Evolutionary conservation across 2,888 invertebrate species (phyloP), one percentile per base, ranked within the genome.

Genomic region (Tethea ocularis): DNA sequence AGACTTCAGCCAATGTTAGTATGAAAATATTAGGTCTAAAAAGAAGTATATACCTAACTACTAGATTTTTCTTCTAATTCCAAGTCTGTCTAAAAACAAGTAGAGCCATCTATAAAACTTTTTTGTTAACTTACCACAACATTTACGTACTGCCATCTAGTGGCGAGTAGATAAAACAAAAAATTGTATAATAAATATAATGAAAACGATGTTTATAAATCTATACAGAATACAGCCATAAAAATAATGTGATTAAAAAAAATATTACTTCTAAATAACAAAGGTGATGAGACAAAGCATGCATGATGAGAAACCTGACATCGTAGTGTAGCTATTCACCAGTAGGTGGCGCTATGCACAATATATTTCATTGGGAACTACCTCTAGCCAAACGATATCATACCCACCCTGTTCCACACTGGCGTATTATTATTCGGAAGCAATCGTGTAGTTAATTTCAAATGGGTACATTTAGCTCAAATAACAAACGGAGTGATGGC

Each of bases 401-500:
- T 72, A 72, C 70, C 74, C 75, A 71, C 73, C 67, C 71, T 78
- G 75, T 77, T 78, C 74, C 74, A 77, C 78, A 81, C 74, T 73
- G 71, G 75, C 81, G 71, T 80, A 86, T 89, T 91, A 86, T 89
- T 91, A 87, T 88, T 83, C 80, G 79, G 78, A 83, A 84, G 88
- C 86, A 89, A 89, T 89, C 84, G 88, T 82, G 89, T 88, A 89
- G 87, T 88, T 89, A 90, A 89, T 90, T 89, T 80, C 77, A 86
- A 89, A 91, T 89, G 84, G 33, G 84, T 71, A 80, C 87, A 89
- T 90, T 91, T 88, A 88, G 84, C 78, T 81, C 83, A 86, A 86
- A 89, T 86, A 89, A 88, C 83, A 83, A 82, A 84, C 78, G 78
- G 67, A 74, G 77, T 73, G 80, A 77, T 71, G 78, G 74, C 74